Conservation (phyloP, 2,888 invertebrate genomes). For the Cerceris rybyensis region DNA sequence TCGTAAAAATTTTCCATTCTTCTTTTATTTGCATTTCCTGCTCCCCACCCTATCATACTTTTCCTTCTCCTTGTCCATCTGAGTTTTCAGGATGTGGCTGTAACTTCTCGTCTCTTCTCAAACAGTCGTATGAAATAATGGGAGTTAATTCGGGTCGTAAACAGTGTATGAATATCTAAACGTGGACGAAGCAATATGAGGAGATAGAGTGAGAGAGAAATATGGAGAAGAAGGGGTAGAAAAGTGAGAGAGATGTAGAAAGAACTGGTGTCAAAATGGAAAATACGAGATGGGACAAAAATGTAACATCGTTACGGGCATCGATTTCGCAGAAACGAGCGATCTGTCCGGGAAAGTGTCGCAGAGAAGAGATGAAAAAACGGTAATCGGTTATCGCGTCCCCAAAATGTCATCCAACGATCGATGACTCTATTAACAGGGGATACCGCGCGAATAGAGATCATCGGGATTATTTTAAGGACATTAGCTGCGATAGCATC, state of each 20-base stretch:
- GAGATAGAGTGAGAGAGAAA: not conserved
- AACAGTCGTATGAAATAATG: constrained; percentile 41
- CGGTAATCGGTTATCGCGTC: constrained; percentile 17
- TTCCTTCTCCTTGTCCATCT: constrained; percentile 13
- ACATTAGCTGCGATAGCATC: constrained; percentile 44
- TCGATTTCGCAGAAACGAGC: not conserved
- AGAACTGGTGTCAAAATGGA: not conserved
- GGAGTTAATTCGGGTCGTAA: constrained; percentile 56
- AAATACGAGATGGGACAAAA: not conserved
- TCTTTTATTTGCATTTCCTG: constrained; percentile 58
- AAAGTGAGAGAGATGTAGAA: not conserved
- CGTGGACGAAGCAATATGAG: not conserved
- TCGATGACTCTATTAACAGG: constrained; percentile 62
- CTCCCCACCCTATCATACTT: constrained; percentile 36
- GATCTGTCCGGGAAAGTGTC: constrained; percentile 21
- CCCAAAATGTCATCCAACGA: constrained; percentile 49
- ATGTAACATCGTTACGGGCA: not conserved
- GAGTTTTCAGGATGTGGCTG: constrained; percentile 21
- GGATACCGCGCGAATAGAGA: constrained; percentile 50
- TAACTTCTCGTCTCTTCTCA: constrained; percentile 31
- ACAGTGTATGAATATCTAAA: constrained; percentile 36
- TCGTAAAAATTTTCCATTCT: constrained; percentile 64
- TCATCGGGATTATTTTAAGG: constrained; percentile 55
- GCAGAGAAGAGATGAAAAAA: constrained; percentile 1
- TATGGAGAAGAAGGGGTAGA: not conserved